A percentile compares a stretch with the other conserved stretches of the same genome.
Conservation (phyloP, 2,113 vertebrate genomes). For the Apodemus sylvaticus region DNA sequence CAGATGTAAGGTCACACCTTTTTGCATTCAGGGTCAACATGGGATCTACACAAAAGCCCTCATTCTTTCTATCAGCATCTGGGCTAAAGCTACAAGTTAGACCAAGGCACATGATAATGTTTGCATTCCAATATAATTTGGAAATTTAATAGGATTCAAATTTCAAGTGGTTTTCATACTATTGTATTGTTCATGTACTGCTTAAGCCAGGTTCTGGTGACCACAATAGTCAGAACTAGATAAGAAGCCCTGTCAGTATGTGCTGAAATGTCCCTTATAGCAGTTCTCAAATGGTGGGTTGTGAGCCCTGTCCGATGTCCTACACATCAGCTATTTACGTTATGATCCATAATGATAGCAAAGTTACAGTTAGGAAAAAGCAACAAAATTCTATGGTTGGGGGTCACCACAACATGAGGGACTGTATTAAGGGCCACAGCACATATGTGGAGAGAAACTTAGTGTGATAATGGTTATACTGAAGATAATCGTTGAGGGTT, state of each 20-base stretch:
- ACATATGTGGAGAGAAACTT: background rate
- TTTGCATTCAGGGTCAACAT: background rate
- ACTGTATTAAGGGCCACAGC: background rate
- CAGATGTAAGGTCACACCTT: background rate
- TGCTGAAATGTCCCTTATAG: background rate
- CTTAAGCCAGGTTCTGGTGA: background rate
- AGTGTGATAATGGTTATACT: background rate
- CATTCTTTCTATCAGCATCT: background rate
- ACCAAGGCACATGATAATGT: background rate
- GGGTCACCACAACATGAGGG: background rate
- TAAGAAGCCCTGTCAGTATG: background rate
- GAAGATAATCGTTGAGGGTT: background rate
- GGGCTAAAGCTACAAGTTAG: background rate
- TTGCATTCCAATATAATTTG: background rate
- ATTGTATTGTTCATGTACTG: background rate
- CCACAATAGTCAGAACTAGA: background rate
- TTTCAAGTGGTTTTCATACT: slow-evolving; percentile 23
- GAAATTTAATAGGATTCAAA: slow-evolving; percentile 9
- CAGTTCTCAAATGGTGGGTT: background rate
- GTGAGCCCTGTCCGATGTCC: background rate
- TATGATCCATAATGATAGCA: background rate
- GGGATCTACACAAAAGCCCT: background rate
- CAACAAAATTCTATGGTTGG: background rate
- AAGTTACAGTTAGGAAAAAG: background rate
- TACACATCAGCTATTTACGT: background rate